phyloP scores from a whole-genome alignment of 2,113 vertebrate species.

The Myiozetetes cayanensis region DNA sequence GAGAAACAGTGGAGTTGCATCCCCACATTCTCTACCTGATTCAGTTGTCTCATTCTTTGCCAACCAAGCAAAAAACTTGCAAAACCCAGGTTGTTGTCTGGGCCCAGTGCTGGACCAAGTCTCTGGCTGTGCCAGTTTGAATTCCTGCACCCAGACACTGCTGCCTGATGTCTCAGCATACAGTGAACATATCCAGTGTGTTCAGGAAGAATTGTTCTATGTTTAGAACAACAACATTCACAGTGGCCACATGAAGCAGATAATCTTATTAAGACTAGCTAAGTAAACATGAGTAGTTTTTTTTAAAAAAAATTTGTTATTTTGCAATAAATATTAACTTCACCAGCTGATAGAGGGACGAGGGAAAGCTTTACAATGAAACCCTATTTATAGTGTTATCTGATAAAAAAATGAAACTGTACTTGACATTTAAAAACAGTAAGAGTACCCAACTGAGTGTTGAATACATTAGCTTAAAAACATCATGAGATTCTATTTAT shows the following conservation, averaged over 20 bases:
- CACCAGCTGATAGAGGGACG: rapidly evolving
- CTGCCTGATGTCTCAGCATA: neutral
- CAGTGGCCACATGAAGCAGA: rapidly evolving
- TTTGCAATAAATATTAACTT: neutral
- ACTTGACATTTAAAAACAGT: neutral
- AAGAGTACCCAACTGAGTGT: neutral
- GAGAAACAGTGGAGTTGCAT: rapidly evolving
- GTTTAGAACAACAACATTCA: neutral
- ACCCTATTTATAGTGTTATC: neutral
- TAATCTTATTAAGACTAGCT: neutral
- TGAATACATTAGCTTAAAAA: neutral
- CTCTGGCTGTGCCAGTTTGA: neutral
- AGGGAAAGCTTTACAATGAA: neutral
- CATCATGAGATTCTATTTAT: neutral
- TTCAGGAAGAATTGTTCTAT: neutral
- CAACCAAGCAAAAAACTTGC: rapidly evolving
- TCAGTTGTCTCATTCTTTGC: neutral
- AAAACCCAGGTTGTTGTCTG: neutral
- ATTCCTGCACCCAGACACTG: neutral
- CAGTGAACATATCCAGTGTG: neutral
- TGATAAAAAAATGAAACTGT: neutral
- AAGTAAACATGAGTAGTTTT: neutral
- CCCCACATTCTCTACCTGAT: neutral
- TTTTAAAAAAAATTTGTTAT: neutral
- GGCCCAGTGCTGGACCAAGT: rapidly evolving